phyloP scores from a whole-genome alignment of 2,113 vertebrate species.

The Genyomyrus donnyi region DNA sequence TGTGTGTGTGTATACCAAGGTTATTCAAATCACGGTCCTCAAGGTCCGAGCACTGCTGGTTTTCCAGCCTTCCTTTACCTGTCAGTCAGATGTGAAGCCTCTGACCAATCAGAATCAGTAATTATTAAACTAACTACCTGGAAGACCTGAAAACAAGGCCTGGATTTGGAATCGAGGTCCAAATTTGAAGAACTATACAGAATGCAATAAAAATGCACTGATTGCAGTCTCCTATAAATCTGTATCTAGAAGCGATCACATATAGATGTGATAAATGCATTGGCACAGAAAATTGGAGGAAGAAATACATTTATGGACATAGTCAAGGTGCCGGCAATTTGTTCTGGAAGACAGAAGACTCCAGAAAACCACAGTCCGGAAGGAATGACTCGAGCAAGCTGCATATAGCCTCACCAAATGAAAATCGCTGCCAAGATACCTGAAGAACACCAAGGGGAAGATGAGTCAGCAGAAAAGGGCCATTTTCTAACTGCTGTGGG shows the following conservation, averaged over 20 bases:
- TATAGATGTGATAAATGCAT: neutral
- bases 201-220: neutral
- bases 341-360: neutral
- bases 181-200: neutral
- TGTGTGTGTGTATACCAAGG: neutral
- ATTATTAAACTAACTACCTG: no score
- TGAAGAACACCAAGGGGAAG: neutral
- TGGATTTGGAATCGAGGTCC: no score
- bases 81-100: no score
- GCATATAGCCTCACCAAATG: slow-evolving; percentile 15
- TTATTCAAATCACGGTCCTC: no score
- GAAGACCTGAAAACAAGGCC: no score
- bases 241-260: neutral
- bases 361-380: neutral
- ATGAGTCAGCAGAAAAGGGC: neutral
- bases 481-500: neutral
- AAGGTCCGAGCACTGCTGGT: no score
- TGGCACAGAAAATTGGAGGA: neutral
- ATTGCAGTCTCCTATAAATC: neutral
- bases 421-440: neutral
- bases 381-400: neutral
- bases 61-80: no score
- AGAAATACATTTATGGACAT: neutral
- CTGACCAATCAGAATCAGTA: no score
- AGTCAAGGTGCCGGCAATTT: neutral